phyloP scores from a whole-genome alignment of 35 echinoderm and acorn worm genomes.

The Anneissia japonica region DNA sequence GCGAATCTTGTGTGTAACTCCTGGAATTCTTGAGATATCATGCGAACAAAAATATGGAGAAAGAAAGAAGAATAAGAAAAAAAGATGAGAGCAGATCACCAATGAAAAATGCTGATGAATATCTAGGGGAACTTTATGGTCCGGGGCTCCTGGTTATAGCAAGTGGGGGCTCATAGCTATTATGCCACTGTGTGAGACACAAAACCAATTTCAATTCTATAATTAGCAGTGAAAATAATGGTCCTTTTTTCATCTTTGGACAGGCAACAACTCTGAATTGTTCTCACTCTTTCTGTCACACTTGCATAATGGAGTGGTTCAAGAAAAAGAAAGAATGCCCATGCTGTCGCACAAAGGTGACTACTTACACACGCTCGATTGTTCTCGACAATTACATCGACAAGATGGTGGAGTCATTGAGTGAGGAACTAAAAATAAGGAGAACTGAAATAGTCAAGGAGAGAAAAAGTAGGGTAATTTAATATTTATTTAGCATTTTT shows the following conservation, averaged over 20 bases:
- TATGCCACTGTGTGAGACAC: no score
- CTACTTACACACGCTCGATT: conserved; percentile 59
- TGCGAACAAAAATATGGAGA: no score
- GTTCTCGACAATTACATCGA: conserved; percentile 98
- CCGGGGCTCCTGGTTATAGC: no score
- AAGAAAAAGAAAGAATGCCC: conserved; percentile 86
- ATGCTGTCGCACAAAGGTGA: conserved; percentile 51
- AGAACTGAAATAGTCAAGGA: conserved; percentile 66
- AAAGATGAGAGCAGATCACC: no score
- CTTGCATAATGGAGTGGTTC: conserved; percentile 76
- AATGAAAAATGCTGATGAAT: no score
- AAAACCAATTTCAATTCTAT: no score
- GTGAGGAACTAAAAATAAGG: conserved; percentile 67
- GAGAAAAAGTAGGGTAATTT: conserved; percentile 59
- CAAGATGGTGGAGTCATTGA: conserved; percentile 91
- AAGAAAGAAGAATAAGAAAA: no score
- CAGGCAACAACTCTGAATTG: conserved; percentile 99
- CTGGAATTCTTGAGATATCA: no score
- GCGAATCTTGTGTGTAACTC: no score
- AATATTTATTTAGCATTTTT: neutral
- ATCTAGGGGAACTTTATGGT: no score
- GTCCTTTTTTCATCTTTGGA: conserved; percentile 8
- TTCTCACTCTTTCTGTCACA: conserved; percentile 93
- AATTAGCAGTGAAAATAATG: no score
- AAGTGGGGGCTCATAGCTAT: no score